phyloP scores from a whole-genome alignment of 2,113 vertebrate species.

The Callionymus lyra region DNA sequence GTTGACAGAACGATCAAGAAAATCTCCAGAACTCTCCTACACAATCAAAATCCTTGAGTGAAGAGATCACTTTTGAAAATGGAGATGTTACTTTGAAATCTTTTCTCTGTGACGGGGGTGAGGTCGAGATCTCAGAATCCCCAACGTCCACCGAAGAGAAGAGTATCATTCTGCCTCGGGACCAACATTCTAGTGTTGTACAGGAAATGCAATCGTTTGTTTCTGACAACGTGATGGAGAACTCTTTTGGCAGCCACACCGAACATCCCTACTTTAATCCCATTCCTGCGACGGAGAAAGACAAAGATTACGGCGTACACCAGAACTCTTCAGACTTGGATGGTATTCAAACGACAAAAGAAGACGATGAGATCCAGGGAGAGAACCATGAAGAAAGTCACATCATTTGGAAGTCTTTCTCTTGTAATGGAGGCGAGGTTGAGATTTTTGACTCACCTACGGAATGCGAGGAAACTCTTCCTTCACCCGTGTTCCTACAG shows the following conservation, averaged over 20 bases:
- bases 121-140: constrained; percentile 33
- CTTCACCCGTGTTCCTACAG: constrained; percentile 7
- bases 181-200: constrained; percentile 5
- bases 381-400: neutral
- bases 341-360: neutral
- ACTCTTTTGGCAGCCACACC: constrained; percentile 18
- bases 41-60: constrained; percentile 1
- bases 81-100: constrained; percentile 48
- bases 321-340: neutral
- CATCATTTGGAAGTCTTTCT: constrained; percentile 27
- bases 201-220: too few relatives aligned
- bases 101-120: constrained; percentile 40
- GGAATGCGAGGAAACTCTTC: constrained; percentile 26
- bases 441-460: constrained; percentile 29
- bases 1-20: constrained; percentile 15
- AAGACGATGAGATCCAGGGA: constrained; percentile 1
- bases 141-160: constrained; percentile 19
- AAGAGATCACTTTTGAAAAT: constrained; percentile 6
- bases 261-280: constrained; percentile 40
- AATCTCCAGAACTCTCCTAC: neutral
- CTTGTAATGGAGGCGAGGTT: constrained; percentile 31
- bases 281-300: neutral
- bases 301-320: neutral
- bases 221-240: constrained; percentile 14
- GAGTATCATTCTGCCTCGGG: constrained; percentile 25